Evolutionary conservation across 2,888 invertebrate genomes (phyloP).

Genomic region (Dilophus febrilis): DNA sequence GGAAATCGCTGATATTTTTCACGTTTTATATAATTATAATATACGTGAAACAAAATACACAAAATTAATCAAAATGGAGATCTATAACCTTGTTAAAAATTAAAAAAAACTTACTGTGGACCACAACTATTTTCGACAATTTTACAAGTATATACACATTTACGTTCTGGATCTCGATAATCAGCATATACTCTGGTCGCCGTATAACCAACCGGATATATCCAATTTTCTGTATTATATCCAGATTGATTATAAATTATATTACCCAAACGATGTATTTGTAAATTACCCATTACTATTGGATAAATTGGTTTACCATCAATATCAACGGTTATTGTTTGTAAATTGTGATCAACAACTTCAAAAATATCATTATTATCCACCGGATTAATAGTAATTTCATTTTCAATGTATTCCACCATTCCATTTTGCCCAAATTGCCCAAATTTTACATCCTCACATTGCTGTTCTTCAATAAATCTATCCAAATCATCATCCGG

Average conservation of each 20-base stretch:
- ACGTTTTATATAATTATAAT: constrained; percentile 8
- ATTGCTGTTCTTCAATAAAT: no score
- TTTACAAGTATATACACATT: constrained; percentile 64
- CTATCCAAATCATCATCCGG: no score
- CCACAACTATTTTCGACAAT: constrained; percentile 52
- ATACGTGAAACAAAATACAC: no score
- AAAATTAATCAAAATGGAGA: no score
- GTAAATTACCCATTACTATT: constrained; percentile 48
- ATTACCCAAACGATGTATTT: constrained; percentile 59
- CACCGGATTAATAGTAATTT: no score
- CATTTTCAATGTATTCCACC: no score
- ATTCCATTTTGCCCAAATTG: no score
- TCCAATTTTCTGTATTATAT: constrained; percentile 53
- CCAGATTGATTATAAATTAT: constrained; percentile 46
- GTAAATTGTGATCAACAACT: background rate
- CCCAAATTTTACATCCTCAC: no score
- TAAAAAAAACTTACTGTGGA: constrained; percentile 36
- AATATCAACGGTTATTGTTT: constrained; percentile 35
- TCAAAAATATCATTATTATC: no score
- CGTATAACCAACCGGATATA: constrained; percentile 63
- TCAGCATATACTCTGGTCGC: constrained; percentile 60
- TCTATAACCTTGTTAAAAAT: no score
- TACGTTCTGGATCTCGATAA: constrained; percentile 46
- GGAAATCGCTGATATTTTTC: constrained; percentile 6
- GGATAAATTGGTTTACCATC: constrained; percentile 56